Evolutionary conservation across 30 jellyfish, hydroid and myxozoan species (phyloP), one percentile per base, ranked within the genome.

Genomic region (Hydractinia symbiolongicarpus): DNA sequence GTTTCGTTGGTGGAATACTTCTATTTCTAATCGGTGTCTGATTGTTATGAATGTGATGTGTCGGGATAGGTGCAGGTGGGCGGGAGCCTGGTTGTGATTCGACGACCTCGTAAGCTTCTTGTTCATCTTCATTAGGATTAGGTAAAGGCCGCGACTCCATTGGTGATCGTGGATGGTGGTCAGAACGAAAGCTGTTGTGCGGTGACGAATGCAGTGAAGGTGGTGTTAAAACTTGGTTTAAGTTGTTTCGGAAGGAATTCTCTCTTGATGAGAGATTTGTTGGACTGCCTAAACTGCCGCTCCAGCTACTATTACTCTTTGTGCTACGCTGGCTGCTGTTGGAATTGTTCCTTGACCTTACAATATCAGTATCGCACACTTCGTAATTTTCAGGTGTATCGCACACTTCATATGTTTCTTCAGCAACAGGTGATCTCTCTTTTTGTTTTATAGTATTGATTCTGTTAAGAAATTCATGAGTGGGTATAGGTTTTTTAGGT

Each of bases 131-230:
- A 64, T 44, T 64, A 9, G 74, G 74, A 6, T 6, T 64, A 9
- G 74, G 74, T n/a, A 4, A 51, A 64, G 74, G 74, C 19, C 74
- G 74, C 4, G 19, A n/a, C 40, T 64, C 74, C 74, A 64, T 64
- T 13, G 74, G 74, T 13, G 44, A 30, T 30, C 44, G 44, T 30
- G 44, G 44, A 30, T 30, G 44, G 44, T 30, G 44, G 44, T 30
- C 44, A 30, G 44, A 30, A 30, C 44, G 44, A 30, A 30, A 30
- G 44, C 44, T 30, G 44, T 30, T 30, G 44, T 30, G 44, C 44
- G 44, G 44, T 30, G 44, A 30, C 44, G 44, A 30, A 30, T 30
- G 44, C 44, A 30, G 44, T 30, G 74, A 64, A 64, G 74, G 74
- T 7, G 40, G 74, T 64, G 9, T 64, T 7, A 13, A 6, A 51